A percentile compares a stretch with the other conserved stretches of the same genome.
Evolutionary conservation across 2,888 invertebrate genomes (phyloP).

Genomic region (Acronicta leporina): DNA sequence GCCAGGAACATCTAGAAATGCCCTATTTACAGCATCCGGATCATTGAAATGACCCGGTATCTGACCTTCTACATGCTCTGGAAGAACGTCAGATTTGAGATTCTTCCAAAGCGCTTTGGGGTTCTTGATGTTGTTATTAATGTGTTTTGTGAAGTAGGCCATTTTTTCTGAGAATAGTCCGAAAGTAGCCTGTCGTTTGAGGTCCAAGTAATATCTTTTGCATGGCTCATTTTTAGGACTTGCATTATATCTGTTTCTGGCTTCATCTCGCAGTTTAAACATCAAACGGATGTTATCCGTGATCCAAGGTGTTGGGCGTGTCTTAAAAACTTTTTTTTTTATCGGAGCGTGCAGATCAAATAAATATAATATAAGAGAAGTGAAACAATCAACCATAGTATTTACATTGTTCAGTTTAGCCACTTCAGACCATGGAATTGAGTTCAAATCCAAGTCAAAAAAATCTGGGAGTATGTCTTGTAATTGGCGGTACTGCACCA

Average conservation of each 20-base stretch:
- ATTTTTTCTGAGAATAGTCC: not conserved
- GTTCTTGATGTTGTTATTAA: not conserved
- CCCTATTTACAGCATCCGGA: not conserved
- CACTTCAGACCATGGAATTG: not conserved
- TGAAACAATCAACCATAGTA: not conserved
- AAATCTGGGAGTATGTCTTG: constrained; percentile 1
- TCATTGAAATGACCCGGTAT: not conserved
- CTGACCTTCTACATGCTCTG: not conserved
- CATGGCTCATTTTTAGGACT: not conserved
- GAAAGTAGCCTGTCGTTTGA: not conserved
- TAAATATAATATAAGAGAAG: not conserved
- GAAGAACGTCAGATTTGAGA: not conserved
- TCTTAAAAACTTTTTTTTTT: not conserved
- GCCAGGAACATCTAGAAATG: not conserved
- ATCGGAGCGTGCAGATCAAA: constrained; percentile 1
- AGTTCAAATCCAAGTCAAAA: not conserved
- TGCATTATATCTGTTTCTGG: not conserved
- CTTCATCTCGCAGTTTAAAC: not conserved
- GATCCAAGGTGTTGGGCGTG: constrained; percentile 1
- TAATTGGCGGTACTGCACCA: not conserved
- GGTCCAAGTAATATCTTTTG: constrained; percentile 1
- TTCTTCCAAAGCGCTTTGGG: not conserved
- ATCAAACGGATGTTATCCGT: not conserved
- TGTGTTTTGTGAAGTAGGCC: not conserved
- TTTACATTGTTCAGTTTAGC: not conserved